These are phyloP conservation scores for Dendrocopos noguchii DNA, from an alignment of 2,113 vertebrate genomes.

Conservation along the genomic window DNA sequence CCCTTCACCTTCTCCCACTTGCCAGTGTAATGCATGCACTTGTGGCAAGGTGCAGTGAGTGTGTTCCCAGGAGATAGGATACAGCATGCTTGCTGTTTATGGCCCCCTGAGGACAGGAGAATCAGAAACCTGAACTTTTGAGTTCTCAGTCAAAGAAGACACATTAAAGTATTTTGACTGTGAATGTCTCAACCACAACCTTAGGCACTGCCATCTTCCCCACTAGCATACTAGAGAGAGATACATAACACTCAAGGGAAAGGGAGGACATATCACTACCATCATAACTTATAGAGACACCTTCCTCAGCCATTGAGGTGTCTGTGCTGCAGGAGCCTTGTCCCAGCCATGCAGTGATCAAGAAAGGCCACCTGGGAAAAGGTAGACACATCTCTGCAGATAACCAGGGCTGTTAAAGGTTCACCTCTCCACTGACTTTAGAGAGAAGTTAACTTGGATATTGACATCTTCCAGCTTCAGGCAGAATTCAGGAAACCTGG, in stretches of 20 bases:
- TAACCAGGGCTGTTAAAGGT: not conserved
- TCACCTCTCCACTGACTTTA: not conserved
- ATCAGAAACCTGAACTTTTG: not conserved
- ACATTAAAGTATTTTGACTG: not conserved
- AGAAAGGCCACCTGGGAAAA: not conserved
- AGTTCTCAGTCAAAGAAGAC: not conserved
- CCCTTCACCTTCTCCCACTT: not conserved
- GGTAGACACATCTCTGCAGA: not conserved
- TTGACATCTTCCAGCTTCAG: not conserved
- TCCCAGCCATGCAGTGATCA: not conserved
- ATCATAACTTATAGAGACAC: not conserved
- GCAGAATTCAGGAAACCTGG: not conserved
- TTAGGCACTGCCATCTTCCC: not conserved
- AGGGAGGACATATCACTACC: not conserved
- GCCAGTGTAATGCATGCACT: rapidly evolving
- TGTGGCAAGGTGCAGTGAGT: not conserved
- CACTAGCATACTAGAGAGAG: not conserved
- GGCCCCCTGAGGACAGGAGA: not conserved
- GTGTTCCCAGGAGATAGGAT: not conserved
- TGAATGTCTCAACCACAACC: not conserved
- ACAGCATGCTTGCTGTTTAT: not conserved
- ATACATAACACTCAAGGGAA: not conserved
- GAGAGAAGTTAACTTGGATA: not conserved
- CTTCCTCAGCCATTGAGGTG: rapidly evolving
- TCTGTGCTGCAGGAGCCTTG: not conserved